Evolutionary conservation across 1,140 invertebrate species (phyloP).

Genomic region (Leucophenga varia): DNA sequence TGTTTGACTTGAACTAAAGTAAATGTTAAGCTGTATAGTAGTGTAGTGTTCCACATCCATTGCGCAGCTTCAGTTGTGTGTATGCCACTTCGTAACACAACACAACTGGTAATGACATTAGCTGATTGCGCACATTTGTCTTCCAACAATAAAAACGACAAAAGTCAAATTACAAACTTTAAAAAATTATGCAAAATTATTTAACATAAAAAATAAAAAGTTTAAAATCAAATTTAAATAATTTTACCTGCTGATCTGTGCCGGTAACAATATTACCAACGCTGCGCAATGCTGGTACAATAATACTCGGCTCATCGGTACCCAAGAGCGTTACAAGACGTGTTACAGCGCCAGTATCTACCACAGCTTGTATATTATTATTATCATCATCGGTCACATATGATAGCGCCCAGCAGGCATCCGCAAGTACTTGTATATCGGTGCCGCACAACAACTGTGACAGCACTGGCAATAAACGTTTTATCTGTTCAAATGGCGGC

Average conservation of each 20-base stretch:
- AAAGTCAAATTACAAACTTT: too few species aligned
- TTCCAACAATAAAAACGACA: too few species aligned
- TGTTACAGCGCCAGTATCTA: constrained; percentile 71
- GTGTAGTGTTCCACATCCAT: too few species aligned
- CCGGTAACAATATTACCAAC: constrained; percentile 89
- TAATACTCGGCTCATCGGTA: constrained; percentile 70
- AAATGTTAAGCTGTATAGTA: too few species aligned
- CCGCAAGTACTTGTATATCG: constrained; percentile 80
- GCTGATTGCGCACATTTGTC: too few species aligned
- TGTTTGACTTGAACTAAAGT: too few species aligned
- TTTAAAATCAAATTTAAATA: neutral
- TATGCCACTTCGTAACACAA: too few species aligned
- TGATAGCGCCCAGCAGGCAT: constrained; percentile 95
- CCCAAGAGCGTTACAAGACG: constrained; percentile 75
- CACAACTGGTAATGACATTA: too few species aligned
- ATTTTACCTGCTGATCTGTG: constrained; percentile 68
- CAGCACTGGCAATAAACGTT: constrained; percentile 79
- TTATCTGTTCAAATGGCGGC: constrained; percentile 74
- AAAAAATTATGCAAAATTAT: too few species aligned
- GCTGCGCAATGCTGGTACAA: constrained; percentile 87
- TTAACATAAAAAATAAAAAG: constrained; percentile 1
- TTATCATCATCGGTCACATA: constrained; percentile 94
- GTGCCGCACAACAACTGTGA: constrained; percentile 72
- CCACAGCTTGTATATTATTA: constrained; percentile 86
- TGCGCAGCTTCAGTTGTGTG: too few species aligned